A percentile compares a stretch with the other conserved stretches of the same genome.
phyloP scores from a whole-genome alignment of 1,140 invertebrate species.

The Zelostemma sp. region DNA sequence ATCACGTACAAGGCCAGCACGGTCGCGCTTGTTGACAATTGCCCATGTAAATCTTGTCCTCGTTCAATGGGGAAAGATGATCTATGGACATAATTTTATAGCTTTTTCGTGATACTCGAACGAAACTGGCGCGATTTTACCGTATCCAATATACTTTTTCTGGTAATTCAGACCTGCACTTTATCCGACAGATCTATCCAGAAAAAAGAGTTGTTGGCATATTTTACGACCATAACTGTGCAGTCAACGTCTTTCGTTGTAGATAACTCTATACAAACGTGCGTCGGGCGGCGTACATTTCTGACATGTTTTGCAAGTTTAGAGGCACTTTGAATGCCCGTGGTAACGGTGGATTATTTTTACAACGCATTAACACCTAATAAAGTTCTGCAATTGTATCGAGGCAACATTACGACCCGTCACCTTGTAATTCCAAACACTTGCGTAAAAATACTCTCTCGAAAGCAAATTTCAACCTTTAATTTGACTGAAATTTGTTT shows the following conservation, averaged over 20 bases:
- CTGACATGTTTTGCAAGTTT: slow-evolving; percentile 36
- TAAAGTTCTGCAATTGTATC: slow-evolving; percentile 37
- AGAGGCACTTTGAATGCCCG: slow-evolving; percentile 23
- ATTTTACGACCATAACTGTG: slow-evolving; percentile 31
- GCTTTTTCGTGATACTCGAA: slow-evolving; percentile 12
- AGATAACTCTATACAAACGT: slow-evolving; percentile 11
- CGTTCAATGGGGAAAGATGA: slow-evolving; percentile 11
- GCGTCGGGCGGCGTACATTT: slow-evolving; percentile 30
- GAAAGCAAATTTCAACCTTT: not conserved
- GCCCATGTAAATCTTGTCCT: slow-evolving; percentile 10
- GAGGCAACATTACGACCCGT: slow-evolving; percentile 20
- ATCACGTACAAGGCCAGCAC: not conserved
- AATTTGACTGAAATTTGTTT: too few species aligned
- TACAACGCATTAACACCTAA: slow-evolving; percentile 46
- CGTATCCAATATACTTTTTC: slow-evolving; percentile 24
- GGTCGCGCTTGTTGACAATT: slow-evolving; percentile 9
- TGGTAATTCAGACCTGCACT: slow-evolving; percentile 4
- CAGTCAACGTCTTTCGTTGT: slow-evolving; percentile 32
- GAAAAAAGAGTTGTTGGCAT: slow-evolving; percentile 40
- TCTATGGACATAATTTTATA: slow-evolving; percentile 8
- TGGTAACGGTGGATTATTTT: slow-evolving; percentile 30
- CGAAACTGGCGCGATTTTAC: slow-evolving; percentile 25
- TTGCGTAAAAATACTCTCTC: not conserved
- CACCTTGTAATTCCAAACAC: slow-evolving; percentile 19
- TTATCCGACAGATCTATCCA: not conserved